A percentile compares a stretch with the other conserved stretches of the same genome.
Conservation (phyloP, 53 echinoderm and acorn worm species). For the Echinarachnius parma region DNA sequence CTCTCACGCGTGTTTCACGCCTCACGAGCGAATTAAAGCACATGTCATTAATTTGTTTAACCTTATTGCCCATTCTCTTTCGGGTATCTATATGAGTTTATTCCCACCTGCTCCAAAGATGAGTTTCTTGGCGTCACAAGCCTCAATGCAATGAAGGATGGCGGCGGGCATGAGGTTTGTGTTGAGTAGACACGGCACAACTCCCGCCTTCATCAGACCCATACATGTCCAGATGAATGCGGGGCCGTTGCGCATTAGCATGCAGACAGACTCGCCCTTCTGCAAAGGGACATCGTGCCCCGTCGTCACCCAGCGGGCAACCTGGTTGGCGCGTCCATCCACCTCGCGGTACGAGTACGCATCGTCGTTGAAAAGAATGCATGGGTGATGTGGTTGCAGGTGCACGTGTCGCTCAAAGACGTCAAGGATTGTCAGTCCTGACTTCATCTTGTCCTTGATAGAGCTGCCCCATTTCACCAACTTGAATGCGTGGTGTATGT, state of each 20-base stretch:
- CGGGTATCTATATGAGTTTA: too few species aligned
- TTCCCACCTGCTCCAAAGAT: constrained; percentile 80
- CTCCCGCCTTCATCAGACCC: constrained; percentile 66
- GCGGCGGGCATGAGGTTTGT: constrained; percentile 67
- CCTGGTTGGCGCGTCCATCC: constrained; percentile 55
- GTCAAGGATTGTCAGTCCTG: constrained; percentile 31
- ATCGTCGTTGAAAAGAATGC: constrained; percentile 61
- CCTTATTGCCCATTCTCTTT: too few species aligned
- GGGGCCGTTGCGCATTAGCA: constrained; percentile 83
- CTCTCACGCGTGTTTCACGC: too few species aligned
- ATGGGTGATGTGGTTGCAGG: constrained; percentile 32
- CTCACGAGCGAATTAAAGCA: too few species aligned
- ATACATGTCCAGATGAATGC: constrained; percentile 62
- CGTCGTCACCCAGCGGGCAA: constrained; percentile 49
- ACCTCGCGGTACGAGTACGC: constrained; percentile 69
- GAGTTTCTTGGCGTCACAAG: constrained; percentile 56
- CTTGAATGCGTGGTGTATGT: constrained; percentile 12
- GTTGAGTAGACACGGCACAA: constrained; percentile 66
- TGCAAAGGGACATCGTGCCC: constrained; percentile 13
- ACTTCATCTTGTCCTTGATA: constrained; percentile 23
- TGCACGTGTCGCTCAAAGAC: constrained; percentile 13
- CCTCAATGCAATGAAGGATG: constrained; percentile 71
- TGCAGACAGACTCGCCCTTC: constrained; percentile 56
- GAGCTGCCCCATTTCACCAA: constrained; percentile 18
- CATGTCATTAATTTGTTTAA: too few species aligned